Evolutionary conservation across 1,140 invertebrate genomes (phyloP), one percentile per base, ranked within the genome.

Genomic region (Liolophura sinensis): DNA sequence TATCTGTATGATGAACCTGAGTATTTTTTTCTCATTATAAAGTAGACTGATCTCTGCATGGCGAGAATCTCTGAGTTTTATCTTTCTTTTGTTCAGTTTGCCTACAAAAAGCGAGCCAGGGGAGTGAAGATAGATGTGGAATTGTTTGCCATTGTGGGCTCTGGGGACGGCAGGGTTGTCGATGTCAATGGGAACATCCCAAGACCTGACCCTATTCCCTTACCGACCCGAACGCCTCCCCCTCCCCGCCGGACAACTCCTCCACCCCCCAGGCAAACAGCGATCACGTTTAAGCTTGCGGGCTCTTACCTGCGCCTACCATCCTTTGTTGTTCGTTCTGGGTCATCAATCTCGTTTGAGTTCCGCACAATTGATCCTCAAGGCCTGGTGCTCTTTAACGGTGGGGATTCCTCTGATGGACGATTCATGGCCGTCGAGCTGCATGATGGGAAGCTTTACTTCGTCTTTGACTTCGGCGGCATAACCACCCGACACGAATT

Each of bases 321-420:
- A 1, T 60, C 40, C 18, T 24, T 48, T 18, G 46, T 64, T 6
- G 57, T 55, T 9, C 40, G 48, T 7, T 56, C 67, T 16, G 72
- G 69, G 6, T 66, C 60, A 24, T 51, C 40, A 31, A 52, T 79
- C 0, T 66, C 62, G 14, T 73, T 78, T 54, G 69, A 75, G 49
- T 77, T 77, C 60, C 69, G 73, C 60, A 81, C 78, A 16, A 70
- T 93, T 65, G 83, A 89, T 15, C 86, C 89, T 0, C 90, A 94
- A 63, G 95, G 93, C 0, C 79, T 98, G 0, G 78, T 98, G 0
- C 82, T 97, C 0, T 97, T 96, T 85, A 97, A 96, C 78, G 94
- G 94, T 0, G 96, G 77, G 93, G 59, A 51, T 18, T n/a, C 48
- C 12, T n/a, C n/a, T n/a, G n/a, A n/a, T n/a, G 40, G 61, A 5